Conservation (phyloP, 2,888 invertebrate species). For the Euclidia mi region DNA sequence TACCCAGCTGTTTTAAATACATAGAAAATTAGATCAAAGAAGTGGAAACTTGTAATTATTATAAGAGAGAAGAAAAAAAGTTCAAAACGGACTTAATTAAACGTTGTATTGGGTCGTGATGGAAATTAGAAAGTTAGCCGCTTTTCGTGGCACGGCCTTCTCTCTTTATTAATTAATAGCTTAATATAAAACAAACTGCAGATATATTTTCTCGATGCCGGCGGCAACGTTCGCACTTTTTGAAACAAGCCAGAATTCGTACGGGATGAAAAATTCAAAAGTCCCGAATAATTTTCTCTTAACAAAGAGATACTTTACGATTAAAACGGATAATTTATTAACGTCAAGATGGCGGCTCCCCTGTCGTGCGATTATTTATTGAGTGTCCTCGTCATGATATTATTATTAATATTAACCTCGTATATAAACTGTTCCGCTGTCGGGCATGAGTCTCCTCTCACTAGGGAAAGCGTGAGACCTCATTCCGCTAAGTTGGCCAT, state of each 20-base stretch:
- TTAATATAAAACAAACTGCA: slow-evolving; percentile 60
- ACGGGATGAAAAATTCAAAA: slow-evolving; percentile 23
- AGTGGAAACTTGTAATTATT: slow-evolving; percentile 68
- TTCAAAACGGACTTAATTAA: slow-evolving; percentile 67
- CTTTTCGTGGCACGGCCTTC: slow-evolving; percentile 52
- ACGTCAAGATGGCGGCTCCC: neutral
- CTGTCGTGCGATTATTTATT: neutral
- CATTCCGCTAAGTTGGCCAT: no score
- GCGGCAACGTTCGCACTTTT: slow-evolving; percentile 20
- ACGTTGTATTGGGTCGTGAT: slow-evolving; percentile 62
- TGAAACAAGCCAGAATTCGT: slow-evolving; percentile 21
- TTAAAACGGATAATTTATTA: slow-evolving; percentile 7
- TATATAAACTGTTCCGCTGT: no score
- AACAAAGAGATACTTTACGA: slow-evolving; percentile 18
- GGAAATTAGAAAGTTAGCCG: slow-evolving; percentile 67
- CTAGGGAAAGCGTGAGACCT: no score
- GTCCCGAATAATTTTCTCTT: slow-evolving; percentile 17
- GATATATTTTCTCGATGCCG: slow-evolving; percentile 33
- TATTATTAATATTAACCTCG: no score
- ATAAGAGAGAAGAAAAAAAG: slow-evolving; percentile 52
- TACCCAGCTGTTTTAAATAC: slow-evolving; percentile 55
- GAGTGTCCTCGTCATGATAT: neutral
- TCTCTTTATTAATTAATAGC: slow-evolving; percentile 68
- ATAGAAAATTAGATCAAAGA: slow-evolving; percentile 69
- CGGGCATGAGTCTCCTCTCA: no score